Evolutionary conservation across 2,113 vertebrate species (phyloP).

Genomic region (Oxyura jamaicensis): DNA sequence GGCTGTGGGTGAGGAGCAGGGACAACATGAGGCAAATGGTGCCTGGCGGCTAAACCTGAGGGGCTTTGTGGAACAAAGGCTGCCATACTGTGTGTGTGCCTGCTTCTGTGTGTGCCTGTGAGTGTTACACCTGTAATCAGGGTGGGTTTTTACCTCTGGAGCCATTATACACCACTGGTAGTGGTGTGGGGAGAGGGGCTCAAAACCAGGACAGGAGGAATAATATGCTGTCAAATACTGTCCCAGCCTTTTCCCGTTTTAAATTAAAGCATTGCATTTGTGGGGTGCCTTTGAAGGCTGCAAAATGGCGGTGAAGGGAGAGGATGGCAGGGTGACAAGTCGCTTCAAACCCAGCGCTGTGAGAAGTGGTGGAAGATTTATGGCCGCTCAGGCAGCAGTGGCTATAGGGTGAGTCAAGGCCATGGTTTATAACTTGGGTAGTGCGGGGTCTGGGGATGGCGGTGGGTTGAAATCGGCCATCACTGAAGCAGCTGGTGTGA

Average conservation of each 20-base stretch:
- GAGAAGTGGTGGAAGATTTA: neutral
- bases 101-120: neutral
- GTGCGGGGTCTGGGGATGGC: too few relatives aligned
- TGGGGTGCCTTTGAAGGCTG: neutral
- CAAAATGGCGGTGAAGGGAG: neutral
- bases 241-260: neutral
- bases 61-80: neutral
- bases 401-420: neutral
- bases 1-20: fast-evolving
- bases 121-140: fast-evolving
- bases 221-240: neutral
- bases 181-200: neutral
- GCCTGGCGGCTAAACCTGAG: fast-evolving
- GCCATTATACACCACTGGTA: too few relatives aligned
- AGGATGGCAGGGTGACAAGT: too few relatives aligned
- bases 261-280: neutral
- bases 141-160: neutral
- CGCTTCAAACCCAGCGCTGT: fast-evolving
- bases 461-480: too few relatives aligned
- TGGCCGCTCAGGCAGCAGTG: neutral
- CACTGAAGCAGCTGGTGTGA: too few relatives aligned
- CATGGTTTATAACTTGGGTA: too few relatives aligned
- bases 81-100: fast-evolving
- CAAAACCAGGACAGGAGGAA: fast-evolving
- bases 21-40: fast-evolving